Evolutionary conservation across 2,888 invertebrate species (phyloP).

Genomic region (Keiferia lycopersicella): DNA sequence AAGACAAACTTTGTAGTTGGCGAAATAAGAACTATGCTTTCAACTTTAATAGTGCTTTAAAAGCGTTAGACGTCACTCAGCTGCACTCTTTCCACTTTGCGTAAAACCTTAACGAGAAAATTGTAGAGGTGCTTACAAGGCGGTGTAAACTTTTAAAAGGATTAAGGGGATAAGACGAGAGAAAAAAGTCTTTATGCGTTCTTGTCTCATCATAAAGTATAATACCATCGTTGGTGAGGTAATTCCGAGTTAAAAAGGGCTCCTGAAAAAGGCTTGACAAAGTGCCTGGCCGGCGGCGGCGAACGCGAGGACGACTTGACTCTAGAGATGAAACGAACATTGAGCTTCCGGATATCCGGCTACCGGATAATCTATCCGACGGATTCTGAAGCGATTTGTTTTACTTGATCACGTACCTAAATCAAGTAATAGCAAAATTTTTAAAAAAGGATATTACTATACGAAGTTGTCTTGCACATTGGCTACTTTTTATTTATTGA

Average conservation of each 20-base stretch:
- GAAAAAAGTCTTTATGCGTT: constrained; percentile 32
- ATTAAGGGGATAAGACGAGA: constrained; percentile 35
- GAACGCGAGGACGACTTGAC: constrained; percentile 35
- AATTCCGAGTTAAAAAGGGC: constrained; percentile 55
- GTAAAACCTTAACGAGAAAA: constrained; percentile 21
- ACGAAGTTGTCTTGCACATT: too few species aligned
- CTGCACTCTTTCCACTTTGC: constrained; percentile 14
- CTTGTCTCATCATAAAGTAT: constrained; percentile 47
- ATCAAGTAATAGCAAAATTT: too few species aligned
- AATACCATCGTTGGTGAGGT: constrained; percentile 47
- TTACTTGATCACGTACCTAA: too few species aligned
- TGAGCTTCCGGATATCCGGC: too few species aligned
- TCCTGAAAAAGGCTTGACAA: constrained; percentile 57
- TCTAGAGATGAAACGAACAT: too few species aligned
- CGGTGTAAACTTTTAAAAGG: constrained; percentile 33
- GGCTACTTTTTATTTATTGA: too few species aligned
- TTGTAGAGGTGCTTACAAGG: not conserved
- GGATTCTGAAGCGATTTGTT: too few species aligned
- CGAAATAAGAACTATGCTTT: constrained; percentile 15
- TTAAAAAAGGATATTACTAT: too few species aligned
- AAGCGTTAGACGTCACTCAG: constrained; percentile 16
- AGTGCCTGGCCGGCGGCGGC: constrained; percentile 52
- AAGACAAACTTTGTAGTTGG: not conserved
- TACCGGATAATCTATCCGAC: too few species aligned
- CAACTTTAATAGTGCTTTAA: constrained; percentile 18